Evolutionary conservation across 1,140 invertebrate genomes (phyloP), one percentile per base, ranked within the genome.

Genomic region (Lithobius niger): DNA sequence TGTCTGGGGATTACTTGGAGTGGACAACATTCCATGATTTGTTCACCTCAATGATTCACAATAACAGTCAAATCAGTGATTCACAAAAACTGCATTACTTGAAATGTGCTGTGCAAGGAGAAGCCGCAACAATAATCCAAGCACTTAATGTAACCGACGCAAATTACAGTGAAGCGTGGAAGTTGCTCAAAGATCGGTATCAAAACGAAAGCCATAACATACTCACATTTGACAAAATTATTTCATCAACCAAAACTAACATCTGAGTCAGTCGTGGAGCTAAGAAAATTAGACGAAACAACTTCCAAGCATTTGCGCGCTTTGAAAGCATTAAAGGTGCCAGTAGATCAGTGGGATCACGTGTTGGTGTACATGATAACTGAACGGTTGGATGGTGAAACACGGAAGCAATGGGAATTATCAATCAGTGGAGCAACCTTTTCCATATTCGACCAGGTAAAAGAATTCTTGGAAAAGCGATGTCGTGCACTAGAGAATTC

Each of bases 201-300:
- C 22, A 60, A 2, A 57, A 57, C 31, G 26, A 57, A 6, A 45
- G 56, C 31, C 28, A 54, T 26, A 60, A 57, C 2, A 31, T 57
- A 1, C 18, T 26, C 16, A 4, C 36, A 44, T 1, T 3, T 60
- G 2, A 26, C 48, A 0, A 18, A 27, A 2, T 25, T 60, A 1
- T 42, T 57, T 19, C 26, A 21, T 3, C 51, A 40, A 18, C 45
- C 13, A 6, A 18, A 21, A 2, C 3, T 55, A 2, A 40, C 27
- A 1, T 6, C 1, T 18, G 48, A 25, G 22, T 36, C 31, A 2
- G 16, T 48, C 24, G 25, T 18, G 10, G 18, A 6, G 2, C 24
- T 60, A 2, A 22, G 52, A 25, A 15, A n/a, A 22, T 22, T 60
- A 26, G 2, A 55, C 1, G 56, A 57, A 25, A 18, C 42, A 6